Base-by-base conservation (phyloP, 1,140 invertebrate genomes). In the Leptopilina clavipes region DNA sequence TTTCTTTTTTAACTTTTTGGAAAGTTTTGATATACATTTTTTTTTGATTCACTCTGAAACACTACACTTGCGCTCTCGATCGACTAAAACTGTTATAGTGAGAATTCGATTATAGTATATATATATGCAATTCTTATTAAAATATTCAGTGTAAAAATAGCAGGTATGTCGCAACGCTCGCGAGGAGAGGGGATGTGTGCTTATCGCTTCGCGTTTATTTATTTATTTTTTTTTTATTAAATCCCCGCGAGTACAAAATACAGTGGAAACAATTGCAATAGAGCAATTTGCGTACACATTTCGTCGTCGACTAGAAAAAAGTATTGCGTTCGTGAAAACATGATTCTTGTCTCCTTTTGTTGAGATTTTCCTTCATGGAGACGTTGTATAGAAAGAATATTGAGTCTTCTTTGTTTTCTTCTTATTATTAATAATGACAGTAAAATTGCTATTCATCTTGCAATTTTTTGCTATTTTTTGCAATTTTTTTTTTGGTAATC, bases 121-220 rank as follows among this genome's bases (percentile, higher is more conserved):
- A 31, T n/a, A n/a, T 31, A 79, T 81, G 78, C 78, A 76, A 81
- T 72, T 81, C 77, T 81, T 87, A 86, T 83, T 86, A 88, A 89
- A 87, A 82, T 86, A 87, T 85, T 87, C 83, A 83, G 87, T 89
- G 88, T 89, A 89, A 89, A 89, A 89, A 89, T 88, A 89, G 82
- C 81, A 82, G 78, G 85, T 86, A 87, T 84, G 84, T 83, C 85
- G 85, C 82, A 83, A 79, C 79, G 80, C 80, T 78, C 45, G 81
- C 52, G 79, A 31, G 25, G 25, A 31, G 25, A 74, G 72, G 73
- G 70, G 71, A 52, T 54, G 48, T 70, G 37, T 40, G 37, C 37
- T 40, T 40, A 40, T 54, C 79, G 71, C 56, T 65, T 65, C 25
- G 70, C 75, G 77, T 73, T 52, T 31, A 31, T 31, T 31, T 31